phyloP scores from a whole-genome alignment of 2,888 invertebrate species.

The Keiferia lycopersicella region DNA sequence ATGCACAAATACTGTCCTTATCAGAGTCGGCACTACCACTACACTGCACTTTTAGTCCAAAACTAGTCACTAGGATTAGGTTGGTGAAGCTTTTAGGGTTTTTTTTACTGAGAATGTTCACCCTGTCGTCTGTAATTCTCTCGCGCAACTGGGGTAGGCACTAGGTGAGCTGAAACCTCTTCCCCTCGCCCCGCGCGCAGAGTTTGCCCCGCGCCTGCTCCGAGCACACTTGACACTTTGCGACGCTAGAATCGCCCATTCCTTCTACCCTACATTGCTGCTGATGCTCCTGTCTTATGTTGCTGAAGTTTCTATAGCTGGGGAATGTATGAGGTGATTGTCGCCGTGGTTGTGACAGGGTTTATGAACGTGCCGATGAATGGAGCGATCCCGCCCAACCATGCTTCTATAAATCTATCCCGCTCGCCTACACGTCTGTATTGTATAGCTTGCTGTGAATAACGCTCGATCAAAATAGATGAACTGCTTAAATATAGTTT shows the following conservation, averaged over 20 bases:
- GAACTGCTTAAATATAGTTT: slow-evolving; percentile 54
- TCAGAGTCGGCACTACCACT: slow-evolving; percentile 16
- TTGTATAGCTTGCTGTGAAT: slow-evolving; percentile 63
- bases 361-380: slow-evolving; percentile 62
- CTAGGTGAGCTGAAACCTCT: slow-evolving; percentile 59
- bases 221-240: slow-evolving; percentile 45
- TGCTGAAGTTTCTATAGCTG: not conserved
- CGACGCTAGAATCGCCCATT: not conserved
- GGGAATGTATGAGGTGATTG: not conserved
- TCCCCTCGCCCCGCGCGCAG: slow-evolving; percentile 49
- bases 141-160: slow-evolving; percentile 53
- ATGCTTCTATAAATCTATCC: slow-evolving; percentile 56
- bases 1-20: slow-evolving; percentile 6
- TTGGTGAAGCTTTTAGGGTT: not conserved
- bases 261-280: slow-evolving; percentile 25
- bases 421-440: slow-evolving; percentile 58
- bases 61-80: not conserved
- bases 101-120: not conserved
- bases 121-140: slow-evolving; percentile 41
- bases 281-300: too few relatives aligned
- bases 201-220: slow-evolving; percentile 75
- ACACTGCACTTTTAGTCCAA: slow-evolving; percentile 21
- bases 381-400: slow-evolving; percentile 60
- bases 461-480: slow-evolving; percentile 70
- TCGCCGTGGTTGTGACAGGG: not conserved